Percentiles rank a stretch among this genome's conserved stretches.
phyloP scores from a whole-genome alignment of 2,797 vertebrate genomes.

The Acridotheres tristis region DNA sequence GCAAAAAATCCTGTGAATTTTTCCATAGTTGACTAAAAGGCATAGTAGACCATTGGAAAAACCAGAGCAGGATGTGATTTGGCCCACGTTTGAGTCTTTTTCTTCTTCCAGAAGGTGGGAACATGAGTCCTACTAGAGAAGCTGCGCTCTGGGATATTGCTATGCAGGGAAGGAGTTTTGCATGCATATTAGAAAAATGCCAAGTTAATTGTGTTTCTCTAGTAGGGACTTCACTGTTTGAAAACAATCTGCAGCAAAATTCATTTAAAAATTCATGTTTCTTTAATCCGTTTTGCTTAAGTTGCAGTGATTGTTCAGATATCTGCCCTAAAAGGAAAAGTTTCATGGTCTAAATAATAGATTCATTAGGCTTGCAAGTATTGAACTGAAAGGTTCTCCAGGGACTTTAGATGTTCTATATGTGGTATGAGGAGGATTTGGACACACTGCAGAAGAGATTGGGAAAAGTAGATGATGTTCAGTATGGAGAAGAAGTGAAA shows the following conservation, averaged over 20 bases:
- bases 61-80: background rate
- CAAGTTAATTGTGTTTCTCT: background rate
- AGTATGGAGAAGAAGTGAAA: background rate
- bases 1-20: background rate
- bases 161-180: background rate
- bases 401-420: background rate
- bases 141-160: background rate
- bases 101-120: background rate
- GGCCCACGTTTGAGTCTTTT: background rate
- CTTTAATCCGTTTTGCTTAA: background rate
- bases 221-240: background rate
- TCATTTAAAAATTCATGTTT: background rate
- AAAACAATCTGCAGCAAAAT: background rate
- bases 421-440: background rate
- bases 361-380: background rate
- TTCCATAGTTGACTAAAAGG: background rate
- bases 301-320: background rate
- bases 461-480: background rate
- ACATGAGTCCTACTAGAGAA: background rate
- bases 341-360: background rate
- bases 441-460: background rate
- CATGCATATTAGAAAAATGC: background rate
- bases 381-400: background rate
- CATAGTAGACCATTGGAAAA: background rate
- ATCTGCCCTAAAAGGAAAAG: background rate